Percentiles rank a stretch among this genome's conserved stretches.
These are phyloP conservation scores for Zonitis immaculata DNA, from an alignment of 2,888 invertebrate genomes.

Conservation along the genomic window DNA sequence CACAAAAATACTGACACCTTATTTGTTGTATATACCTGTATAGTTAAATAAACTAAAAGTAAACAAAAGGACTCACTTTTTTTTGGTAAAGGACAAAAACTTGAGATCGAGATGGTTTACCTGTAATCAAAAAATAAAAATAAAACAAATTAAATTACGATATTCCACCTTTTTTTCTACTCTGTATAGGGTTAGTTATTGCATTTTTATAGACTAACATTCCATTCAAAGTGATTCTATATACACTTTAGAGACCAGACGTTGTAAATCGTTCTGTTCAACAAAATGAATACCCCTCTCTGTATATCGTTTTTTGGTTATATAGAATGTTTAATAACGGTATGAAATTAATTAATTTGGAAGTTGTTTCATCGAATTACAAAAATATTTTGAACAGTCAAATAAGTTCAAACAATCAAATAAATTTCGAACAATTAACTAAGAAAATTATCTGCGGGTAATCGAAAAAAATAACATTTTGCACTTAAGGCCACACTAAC, in stretches of 20 bases:
- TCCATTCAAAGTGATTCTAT: constrained; percentile 32
- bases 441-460: too few relatives aligned
- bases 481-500: too few relatives aligned
- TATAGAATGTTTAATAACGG: constrained; percentile 23
- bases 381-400: too few relatives aligned
- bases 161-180: constrained; percentile 34
- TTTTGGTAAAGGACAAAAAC: constrained; percentile 8
- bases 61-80: not conserved
- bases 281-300: constrained; percentile 36
- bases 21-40: not conserved
- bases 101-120: constrained; percentile 22
- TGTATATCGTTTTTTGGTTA: constrained; percentile 21
- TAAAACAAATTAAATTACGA: constrained; percentile 38
- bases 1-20: not conserved
- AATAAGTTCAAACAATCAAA: too few relatives aligned
- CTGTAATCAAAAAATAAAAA: constrained; percentile 33
- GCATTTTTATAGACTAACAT: constrained; percentile 40
- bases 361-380: too few relatives aligned
- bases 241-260: constrained; percentile 18
- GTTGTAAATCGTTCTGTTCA: constrained; percentile 36
- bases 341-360: constrained; percentile 23
- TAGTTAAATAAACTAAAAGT: not conserved
- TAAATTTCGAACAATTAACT: too few relatives aligned
- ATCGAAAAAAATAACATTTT: too few relatives aligned
- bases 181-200: constrained; percentile 38